Conservation (phyloP, 2,797 vertebrate genomes). For the Phrynocephalus vlangalii region DNA sequence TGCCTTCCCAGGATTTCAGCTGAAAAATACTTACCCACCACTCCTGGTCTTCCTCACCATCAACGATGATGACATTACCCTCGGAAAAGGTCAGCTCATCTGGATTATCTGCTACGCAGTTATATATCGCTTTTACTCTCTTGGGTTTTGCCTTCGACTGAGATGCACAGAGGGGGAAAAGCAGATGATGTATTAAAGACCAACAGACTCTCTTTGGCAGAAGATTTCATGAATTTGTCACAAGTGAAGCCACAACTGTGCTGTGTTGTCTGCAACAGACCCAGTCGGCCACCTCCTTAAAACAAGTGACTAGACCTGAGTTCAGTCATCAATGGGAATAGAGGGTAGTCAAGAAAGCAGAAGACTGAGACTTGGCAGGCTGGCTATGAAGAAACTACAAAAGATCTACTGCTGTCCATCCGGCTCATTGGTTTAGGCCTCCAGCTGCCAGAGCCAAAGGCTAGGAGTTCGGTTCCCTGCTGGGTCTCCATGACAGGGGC, state of each 20-base stretch:
- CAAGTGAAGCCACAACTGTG: background rate
- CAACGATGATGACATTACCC: slow-evolving; percentile 96
- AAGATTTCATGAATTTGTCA: background rate
- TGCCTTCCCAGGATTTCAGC: background rate
- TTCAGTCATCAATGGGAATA: too few species aligned
- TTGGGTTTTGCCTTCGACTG: slow-evolving; percentile 92
- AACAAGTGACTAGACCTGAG: too few species aligned
- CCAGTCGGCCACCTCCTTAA: too few species aligned
- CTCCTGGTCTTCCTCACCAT: slow-evolving; percentile 98
- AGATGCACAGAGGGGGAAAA: slow-evolving; percentile 44
- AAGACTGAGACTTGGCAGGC: too few species aligned
- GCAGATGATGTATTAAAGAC: background rate
- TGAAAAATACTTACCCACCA: slow-evolving; percentile 94
- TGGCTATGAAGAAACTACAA: too few species aligned
- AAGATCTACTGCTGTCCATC: too few species aligned
- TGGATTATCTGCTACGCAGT: slow-evolving; percentile 95
- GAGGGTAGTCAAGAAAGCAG: too few species aligned
- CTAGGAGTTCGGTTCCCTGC: too few species aligned
- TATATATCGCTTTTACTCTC: slow-evolving; percentile 96
- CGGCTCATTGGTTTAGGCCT: too few species aligned
- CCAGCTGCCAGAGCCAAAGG: too few species aligned
- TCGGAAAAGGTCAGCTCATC: slow-evolving; percentile 98
- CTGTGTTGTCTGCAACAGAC: background rate
- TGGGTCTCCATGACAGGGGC: too few species aligned
- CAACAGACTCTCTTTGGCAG: too few species aligned